Percentiles rank a stretch among this genome's conserved stretches.
Conservation (phyloP, 2,888 invertebrate species). For the Oscheius sp. region DNA sequence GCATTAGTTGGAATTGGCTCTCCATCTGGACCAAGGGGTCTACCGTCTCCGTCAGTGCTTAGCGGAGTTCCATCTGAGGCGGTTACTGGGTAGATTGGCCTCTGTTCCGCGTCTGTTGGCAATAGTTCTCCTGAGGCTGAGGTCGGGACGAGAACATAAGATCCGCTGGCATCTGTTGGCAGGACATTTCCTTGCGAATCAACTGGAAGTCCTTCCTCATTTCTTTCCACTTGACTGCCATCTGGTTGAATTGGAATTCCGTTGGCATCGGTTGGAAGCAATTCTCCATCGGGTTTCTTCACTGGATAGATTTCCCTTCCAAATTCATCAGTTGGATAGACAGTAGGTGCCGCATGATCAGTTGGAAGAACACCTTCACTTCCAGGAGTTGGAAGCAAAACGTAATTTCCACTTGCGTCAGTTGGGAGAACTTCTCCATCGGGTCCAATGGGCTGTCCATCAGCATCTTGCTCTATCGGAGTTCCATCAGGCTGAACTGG, state of each 20-base stretch:
- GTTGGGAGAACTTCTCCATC: conserved; percentile 49
- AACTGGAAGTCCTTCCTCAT: conserved; percentile 41
- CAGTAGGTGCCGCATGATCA: background rate
- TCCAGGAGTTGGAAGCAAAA: background rate
- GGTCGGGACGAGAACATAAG: conserved; percentile 20
- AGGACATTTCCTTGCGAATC: conserved; percentile 34
- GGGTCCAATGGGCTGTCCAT: conserved; percentile 39
- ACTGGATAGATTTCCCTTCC: conserved; percentile 30
- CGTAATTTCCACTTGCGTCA: conserved; percentile 10
- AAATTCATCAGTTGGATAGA: conserved; percentile 28
- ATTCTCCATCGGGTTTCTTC: conserved; percentile 39
- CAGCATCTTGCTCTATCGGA: conserved; percentile 53
- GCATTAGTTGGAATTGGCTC: conserved; percentile 46
- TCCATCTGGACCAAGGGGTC: conserved; percentile 31
- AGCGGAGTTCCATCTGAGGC: conserved; percentile 41
- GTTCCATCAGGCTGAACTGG: conserved; percentile 34
- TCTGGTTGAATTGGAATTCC: conserved; percentile 37
- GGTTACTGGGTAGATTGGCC: conserved; percentile 32
- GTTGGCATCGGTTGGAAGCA: conserved; percentile 36
- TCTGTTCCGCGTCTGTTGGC: conserved; percentile 34
- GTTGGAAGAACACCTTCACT: conserved; percentile 27
- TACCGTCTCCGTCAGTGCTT: conserved; percentile 35
- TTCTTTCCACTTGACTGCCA: conserved; percentile 35
- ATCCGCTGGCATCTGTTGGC: conserved; percentile 51
- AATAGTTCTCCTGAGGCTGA: conserved; percentile 47